Percentiles rank a stretch among this genome's conserved stretches.
These are phyloP conservation scores for Oreochromis aureus DNA, from an alignment of 2,113 vertebrate genomes.

Conservation along the genomic window DNA sequence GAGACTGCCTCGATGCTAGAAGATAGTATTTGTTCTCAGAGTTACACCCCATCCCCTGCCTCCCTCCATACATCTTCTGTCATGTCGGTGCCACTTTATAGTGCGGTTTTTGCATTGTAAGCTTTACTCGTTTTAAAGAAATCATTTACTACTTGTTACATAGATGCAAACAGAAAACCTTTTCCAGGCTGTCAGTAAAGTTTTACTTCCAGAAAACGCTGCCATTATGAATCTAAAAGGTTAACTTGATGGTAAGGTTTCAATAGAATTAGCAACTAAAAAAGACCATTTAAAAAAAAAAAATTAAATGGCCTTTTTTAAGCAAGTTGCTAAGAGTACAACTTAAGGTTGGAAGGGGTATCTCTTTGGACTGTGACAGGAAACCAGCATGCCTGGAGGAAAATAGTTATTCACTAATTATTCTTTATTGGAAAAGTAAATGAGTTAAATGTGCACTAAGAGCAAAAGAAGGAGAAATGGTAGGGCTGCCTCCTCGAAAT, in stretches of 20 bases:
- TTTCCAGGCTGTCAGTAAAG: not conserved
- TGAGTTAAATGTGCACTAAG: not conserved
- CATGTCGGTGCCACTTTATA: not conserved
- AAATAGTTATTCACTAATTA: not conserved
- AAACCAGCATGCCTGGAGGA: not conserved
- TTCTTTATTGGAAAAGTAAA: not conserved
- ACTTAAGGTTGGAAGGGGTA: not conserved
- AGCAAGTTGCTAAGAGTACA: not conserved
- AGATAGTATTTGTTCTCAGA: not conserved
- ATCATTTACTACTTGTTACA: not conserved
- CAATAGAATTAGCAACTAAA: not conserved
- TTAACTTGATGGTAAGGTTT: not conserved
- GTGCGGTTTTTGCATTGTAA: not conserved
- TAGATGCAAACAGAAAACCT: fast-evolving
- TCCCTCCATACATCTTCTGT: not conserved
- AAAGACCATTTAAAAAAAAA: not conserved
- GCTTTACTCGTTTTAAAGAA: not conserved
- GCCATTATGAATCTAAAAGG: not conserved
- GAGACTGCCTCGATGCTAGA: not conserved
- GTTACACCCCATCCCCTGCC: not conserved
- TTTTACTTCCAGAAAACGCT: not conserved
- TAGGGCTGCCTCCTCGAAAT: not conserved
- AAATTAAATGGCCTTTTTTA: not conserved
- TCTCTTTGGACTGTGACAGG: not conserved
- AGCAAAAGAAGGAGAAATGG: not conserved